A percentile compares a stretch with the other conserved stretches of the same genome.
Evolutionary conservation across 2,888 invertebrate genomes (phyloP).

Genomic region (Argyra leucocephala): DNA sequence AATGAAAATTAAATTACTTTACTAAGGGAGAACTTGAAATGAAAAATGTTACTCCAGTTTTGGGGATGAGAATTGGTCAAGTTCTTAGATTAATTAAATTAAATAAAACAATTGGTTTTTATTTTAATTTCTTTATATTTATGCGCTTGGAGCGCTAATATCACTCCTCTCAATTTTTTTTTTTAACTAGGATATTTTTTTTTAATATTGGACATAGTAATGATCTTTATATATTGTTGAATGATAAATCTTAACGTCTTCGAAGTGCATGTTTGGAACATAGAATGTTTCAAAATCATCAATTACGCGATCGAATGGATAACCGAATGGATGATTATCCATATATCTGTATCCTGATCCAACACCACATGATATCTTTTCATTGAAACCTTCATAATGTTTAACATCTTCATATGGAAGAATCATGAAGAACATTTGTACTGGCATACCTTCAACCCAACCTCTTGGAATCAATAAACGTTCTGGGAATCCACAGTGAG

Average conservation of each 20-base stretch:
- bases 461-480: slow-evolving; percentile 58
- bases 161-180: no score
- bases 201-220: background rate
- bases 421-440: slow-evolving; percentile 52
- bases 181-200: background rate
- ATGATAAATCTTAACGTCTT: slow-evolving; percentile 44
- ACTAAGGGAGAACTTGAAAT: no score
- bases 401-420: slow-evolving; percentile 45
- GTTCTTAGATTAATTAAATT: no score
- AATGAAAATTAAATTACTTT: no score
- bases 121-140: no score
- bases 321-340: slow-evolving; percentile 56
- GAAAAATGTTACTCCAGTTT: no score
- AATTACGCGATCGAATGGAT: slow-evolving; percentile 61
- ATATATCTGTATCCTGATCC: slow-evolving; percentile 46
- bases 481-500: slow-evolving; percentile 52
- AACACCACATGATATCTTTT: slow-evolving; percentile 44
- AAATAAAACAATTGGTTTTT: no score
- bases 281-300: slow-evolving; percentile 47
- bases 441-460: slow-evolving; percentile 51
- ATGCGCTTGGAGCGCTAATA: no score
- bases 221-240: background rate
- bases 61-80: no score
- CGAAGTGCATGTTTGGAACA: slow-evolving; percentile 52
- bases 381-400: slow-evolving; percentile 42